Evolutionary conservation across 1,140 invertebrate genomes (phyloP), one percentile per base, ranked within the genome.

Genomic region (Melitaea cinxia): DNA sequence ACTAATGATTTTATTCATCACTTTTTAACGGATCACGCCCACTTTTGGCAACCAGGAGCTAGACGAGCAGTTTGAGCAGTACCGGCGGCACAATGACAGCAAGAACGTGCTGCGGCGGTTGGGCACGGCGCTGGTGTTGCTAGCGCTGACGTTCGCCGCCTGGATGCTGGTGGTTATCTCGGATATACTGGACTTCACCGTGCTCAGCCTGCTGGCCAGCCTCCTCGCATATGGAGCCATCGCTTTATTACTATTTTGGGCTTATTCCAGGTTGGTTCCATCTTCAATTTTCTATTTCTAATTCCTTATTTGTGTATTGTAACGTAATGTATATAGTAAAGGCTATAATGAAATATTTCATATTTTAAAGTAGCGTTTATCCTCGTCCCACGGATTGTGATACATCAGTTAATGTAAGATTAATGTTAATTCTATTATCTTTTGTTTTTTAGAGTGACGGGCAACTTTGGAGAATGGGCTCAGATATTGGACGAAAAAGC

Each of bases 81-180:
- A 97, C 77, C 94, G 94, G 77, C 94, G 95, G 26, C 96, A 98
- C 91, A 99, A 99, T 90, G 97, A 99, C 80, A 95, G 96, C 76
- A 99, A 99, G 93, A 99, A 99, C 87, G 95, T 99, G 58, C 98
- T 99, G 87, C 97, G 96, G 85, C 96, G 97, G 57, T 96, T 96
- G 1, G 93, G 96, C 72, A 99, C 98, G 19, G 97, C 97, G 5
- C 96, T 96, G 2, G 97, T 98, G n/a, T 94, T 98, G 80, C 95
- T 96, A 73, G 94, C 93, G 30, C 91, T 98, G 69, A 95, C 96
- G 65, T 92, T 97, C 57, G 91, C 95, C 21, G 95, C 94, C 80
- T 99, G 98, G 81, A 91, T 98, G 70, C 72, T 95, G 28, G 96
- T 95, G 39, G 95, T 95, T 73, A 79, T 98, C 63, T 96, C 96